Conservation (phyloP, 2,113 vertebrate species). For the Xenopus borealis region DNA sequence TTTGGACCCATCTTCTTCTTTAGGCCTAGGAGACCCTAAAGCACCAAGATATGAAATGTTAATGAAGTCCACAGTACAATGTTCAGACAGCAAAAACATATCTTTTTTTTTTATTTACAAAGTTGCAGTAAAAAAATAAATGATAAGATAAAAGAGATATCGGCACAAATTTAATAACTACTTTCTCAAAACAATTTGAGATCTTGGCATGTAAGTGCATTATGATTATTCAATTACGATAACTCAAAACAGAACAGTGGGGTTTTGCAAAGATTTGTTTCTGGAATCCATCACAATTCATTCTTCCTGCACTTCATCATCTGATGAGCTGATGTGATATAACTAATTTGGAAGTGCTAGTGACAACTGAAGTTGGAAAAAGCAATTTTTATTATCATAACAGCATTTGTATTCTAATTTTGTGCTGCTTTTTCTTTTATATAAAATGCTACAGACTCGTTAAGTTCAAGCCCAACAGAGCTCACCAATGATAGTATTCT, state of each 20-base stretch:
- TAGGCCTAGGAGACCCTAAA: too few species aligned
- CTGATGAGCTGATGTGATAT: constrained; percentile 2
- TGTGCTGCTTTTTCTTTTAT: too few species aligned
- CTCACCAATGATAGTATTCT: too few species aligned
- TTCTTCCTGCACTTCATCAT: constrained; percentile 7
- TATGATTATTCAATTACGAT: not conserved
- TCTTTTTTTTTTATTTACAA: too few species aligned
- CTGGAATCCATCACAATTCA: constrained; percentile 1
- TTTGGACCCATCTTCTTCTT: too few species aligned
- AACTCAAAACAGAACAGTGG: not conserved
- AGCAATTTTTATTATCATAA: not conserved
- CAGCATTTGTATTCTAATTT: not conserved
- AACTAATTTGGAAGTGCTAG: not conserved
- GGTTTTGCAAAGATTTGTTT: not conserved
- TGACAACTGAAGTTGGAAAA: not conserved
- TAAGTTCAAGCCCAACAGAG: too few species aligned
- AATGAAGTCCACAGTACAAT: too few species aligned
- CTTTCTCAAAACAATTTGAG: not conserved
- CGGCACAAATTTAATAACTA: not conserved
- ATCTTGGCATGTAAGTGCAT: not conserved
- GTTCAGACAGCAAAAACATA: too few species aligned
- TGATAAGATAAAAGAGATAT: not conserved
- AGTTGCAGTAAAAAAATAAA: not conserved
- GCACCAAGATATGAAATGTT: too few species aligned
- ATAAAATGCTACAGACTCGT: too few species aligned